Evolutionary conservation across 2,888 invertebrate species (phyloP), one percentile per base, ranked within the genome.

Genomic region (Margaritifera margaritifera): DNA sequence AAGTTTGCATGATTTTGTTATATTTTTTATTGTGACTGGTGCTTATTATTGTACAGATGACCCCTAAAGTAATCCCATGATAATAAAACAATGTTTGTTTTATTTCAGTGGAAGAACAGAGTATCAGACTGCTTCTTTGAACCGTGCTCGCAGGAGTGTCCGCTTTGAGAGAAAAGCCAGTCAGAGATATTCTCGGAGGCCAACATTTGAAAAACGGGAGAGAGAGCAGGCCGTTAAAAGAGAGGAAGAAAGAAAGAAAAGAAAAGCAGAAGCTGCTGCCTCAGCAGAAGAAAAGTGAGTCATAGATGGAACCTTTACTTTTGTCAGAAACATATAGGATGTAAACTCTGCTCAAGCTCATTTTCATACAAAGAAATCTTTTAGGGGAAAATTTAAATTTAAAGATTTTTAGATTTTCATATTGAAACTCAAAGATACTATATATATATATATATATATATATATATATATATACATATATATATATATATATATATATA

Each of bases 101-200:
- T 54, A 50, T 81, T 87, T 20, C 85, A 96, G 96, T 78, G 98
- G 99, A 0, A 94, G 97, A 89, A 99, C 99, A 1, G 99, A 99
- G 91, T 99, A 97, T 90, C 99, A 99, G 91, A 96, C 97, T 42
- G 96, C 97, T 15, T 95, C 96, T 86, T 93, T 95, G 86, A 80
- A 83, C 59, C 93, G 95, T 75, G 96, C 97, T 1, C 92, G 98
- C 59, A 93, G 98, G 66, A 97, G 96, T 1, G 98, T 98, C 8
- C 96, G 97, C 88, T 97, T 99, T 90, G 99, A 99, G 90, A 92
- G 99, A 72, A 93, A 97, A 65, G 98, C 99, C 0, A 98, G 97
- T 91, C 99, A 99, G 90, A 92, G 99, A 75, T 99, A 97, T 89
- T 98, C 98, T 52, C 92, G 97, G 66, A 92, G 98, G 68, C 97